Base-by-base conservation (phyloP, 2,797 vertebrate genomes). In the Takifugu rubripes region DNA sequence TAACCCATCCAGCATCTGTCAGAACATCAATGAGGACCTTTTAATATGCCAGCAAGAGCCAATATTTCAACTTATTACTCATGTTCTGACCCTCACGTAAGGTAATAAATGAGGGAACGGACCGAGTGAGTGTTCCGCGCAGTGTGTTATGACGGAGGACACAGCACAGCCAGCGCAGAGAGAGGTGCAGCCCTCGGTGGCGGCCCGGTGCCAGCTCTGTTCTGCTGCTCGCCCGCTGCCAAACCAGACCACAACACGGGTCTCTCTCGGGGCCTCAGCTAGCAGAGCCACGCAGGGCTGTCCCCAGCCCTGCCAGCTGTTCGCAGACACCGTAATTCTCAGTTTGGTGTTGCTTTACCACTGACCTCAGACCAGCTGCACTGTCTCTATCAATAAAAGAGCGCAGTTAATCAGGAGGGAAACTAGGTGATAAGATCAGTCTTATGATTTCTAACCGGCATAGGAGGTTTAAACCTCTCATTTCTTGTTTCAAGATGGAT, bases 241-340 rank as follows among this genome's bases (percentile, higher is more conserved):
- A 88, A 89, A 87, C 86, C 83, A 66, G 77, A 87, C 87, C 83
- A 79, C 88, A 90, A 81, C 77, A 80, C 45, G 77, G 77, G 66
- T 61, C 80, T 77, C 79, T 75, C 64, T 67, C 72, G 66, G 61
- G 61, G 49, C 53, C 62, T 82, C 63, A 61, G 66, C 72, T 68
- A 71, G 79, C 77, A 67, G 74, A 84, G 64, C 79, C 73, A 71
- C 1, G 68, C 80, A 81, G 74, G 79, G 69, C 68, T 79, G 80
- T 80, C 62, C 78, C 77, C 79, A 79, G 80, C 57, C 72, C 77
- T 59, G 69, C 73, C 86, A 81, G 85, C 76, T 84, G 86, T 72
- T 85, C 64, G 40, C 52, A 71, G 65, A 57, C 75, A 73, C 59
- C 29, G 43, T 70, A 69, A 76, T 78, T 83, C 70, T 76, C 57